Evolutionary conservation across 1,140 invertebrate species (phyloP), one percentile per base, ranked within the genome.

Genomic region (Calliopsis andreniformis): DNA sequence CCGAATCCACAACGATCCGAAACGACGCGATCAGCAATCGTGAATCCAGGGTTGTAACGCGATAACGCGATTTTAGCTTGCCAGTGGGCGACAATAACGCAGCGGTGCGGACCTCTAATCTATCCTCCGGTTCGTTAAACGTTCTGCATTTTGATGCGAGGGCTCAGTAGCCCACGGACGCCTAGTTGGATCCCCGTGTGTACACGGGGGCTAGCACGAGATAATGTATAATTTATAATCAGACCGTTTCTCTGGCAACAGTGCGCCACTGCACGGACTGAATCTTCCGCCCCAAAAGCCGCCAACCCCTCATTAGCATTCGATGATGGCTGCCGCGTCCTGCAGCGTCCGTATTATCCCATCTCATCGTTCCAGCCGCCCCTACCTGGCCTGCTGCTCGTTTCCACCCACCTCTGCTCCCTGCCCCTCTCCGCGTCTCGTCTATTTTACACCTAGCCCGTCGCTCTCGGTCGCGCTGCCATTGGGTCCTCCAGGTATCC

Each of bases 201-300:
- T 88, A 87, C 86, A 87, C 81, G 80, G 83, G 80, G 86, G 82
- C 82, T 82, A 87, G 83, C 86, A 75, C 73, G 84, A 91, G 91
- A 90, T 92, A 92, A 92, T 92, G 89, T 89, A 91, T 92, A 92
- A 92, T 92, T 92, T 92, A 92, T 92, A 92, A 92, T 92, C 91
- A 92, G 89, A 80, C 89, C 87, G 91, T 89, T 88, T 83, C 87
- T 86, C 86, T 78, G 80, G 77, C 78, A 77, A 75, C 68, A 72
- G 69, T 76, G 80, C 84, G 70, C 75, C 79, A 68, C 71, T 76
- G 73, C 78, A 72, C 58, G 67, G 62, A 67, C 76, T 73, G 73
- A 77, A 80, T 83, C 79, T 87, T 88, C 87, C 86, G 86, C 87
- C 85, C 88, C 87, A 71, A 87, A 86, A 86, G 79, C 86, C 86